phyloP scores from a whole-genome alignment of 2,113 vertebrate species.

The Piaya cayana region DNA sequence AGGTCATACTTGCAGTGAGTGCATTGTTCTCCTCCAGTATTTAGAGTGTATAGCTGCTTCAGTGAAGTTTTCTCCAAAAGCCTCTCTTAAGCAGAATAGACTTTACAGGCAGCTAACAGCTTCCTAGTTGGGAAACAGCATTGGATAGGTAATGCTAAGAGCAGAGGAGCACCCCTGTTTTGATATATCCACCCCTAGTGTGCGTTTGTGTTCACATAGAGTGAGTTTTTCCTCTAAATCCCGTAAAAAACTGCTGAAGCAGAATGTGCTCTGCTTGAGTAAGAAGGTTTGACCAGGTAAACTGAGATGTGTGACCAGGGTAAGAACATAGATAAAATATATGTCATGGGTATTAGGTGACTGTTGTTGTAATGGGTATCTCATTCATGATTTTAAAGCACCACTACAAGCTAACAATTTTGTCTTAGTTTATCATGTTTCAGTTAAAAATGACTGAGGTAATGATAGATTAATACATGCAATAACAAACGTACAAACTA shows the following conservation, averaged over 20 bases:
- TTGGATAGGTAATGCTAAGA: not conserved
- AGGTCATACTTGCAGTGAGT: not conserved
- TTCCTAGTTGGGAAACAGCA: not conserved
- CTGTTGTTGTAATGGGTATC: not conserved
- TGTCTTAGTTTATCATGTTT: not conserved
- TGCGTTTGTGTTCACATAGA: not conserved
- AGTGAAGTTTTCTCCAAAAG: not conserved
- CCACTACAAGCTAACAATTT: not conserved
- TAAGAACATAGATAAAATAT: not conserved
- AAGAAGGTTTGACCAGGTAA: not conserved
- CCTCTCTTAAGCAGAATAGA: not conserved
- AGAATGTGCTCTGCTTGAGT: not conserved
- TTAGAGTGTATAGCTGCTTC: not conserved
- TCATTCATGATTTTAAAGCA: not conserved
- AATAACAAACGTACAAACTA: not conserved
- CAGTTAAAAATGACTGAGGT: not conserved
- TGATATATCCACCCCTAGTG: not conserved
- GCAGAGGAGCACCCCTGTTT: not conserved
- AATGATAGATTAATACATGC: not conserved
- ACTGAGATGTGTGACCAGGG: not conserved
- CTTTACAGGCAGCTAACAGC: not conserved
- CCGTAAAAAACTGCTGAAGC: not conserved
- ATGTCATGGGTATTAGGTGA: not conserved
- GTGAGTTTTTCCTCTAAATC: not conserved
- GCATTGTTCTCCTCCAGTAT: not conserved